A percentile compares a stretch with the other conserved stretches of the same genome.
phyloP scores from a whole-genome alignment of 2,797 vertebrate species.

The Sandelia bainsii region DNA sequence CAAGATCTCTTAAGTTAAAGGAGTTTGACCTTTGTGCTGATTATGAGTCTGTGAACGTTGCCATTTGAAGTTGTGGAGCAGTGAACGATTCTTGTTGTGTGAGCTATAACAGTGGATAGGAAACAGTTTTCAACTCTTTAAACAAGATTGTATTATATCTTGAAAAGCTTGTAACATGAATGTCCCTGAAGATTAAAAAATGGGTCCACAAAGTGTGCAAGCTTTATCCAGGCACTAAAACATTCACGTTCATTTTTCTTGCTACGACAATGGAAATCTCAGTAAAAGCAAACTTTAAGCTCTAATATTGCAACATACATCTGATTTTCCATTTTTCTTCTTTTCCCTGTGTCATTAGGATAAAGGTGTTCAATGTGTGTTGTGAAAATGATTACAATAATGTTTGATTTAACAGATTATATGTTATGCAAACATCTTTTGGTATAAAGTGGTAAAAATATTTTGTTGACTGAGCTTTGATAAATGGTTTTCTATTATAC shows the following conservation, averaged over 20 bases:
- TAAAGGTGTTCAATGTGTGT: not conserved
- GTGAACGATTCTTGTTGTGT: constrained; percentile 13
- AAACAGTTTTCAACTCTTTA: constrained; percentile 32
- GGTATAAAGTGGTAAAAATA: too few species aligned
- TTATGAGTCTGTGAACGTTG: constrained; percentile 17
- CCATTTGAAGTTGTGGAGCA: constrained; percentile 1
- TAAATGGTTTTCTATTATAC: not conserved
- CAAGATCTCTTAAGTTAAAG: constrained; percentile 32
- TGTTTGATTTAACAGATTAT: not conserved
- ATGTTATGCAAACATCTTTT: not conserved
- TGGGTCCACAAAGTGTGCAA: not conserved
- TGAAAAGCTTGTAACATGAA: constrained; percentile 7
- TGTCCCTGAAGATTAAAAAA: constrained; percentile 11
- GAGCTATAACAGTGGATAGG: constrained; percentile 17
- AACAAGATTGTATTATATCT: constrained; percentile 11
- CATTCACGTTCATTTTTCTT: not conserved
- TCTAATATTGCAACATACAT: not conserved
- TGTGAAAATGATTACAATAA: not conserved
- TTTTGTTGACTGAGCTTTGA: not conserved
- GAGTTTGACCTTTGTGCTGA: constrained; percentile 42
- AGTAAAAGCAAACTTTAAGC: not conserved
- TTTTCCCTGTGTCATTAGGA: not conserved
- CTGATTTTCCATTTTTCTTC: not conserved
- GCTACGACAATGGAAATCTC: not conserved
- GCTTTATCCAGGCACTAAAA: constrained; percentile 1